phyloP scores from a whole-genome alignment of 1,140 invertebrate genomes.

The Papilio helenus region DNA sequence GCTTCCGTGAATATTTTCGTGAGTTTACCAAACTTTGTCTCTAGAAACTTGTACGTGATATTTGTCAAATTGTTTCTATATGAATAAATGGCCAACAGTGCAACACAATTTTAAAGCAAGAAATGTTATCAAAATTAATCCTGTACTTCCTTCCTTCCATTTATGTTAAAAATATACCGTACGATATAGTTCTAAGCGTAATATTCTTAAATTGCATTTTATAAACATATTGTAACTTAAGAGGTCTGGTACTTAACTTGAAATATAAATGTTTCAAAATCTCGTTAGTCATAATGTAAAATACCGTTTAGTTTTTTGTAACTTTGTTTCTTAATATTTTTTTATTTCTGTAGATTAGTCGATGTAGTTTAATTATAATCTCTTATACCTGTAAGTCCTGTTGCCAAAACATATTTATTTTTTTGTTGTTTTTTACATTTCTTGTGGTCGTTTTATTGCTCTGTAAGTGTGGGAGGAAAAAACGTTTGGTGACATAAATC shows the following conservation, averaged over 20 bases:
- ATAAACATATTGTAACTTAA: slow-evolving; percentile 9
- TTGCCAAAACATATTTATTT: neutral
- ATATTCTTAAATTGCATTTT: neutral
- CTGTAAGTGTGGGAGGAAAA: neutral
- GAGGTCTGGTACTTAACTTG: slow-evolving; percentile 17
- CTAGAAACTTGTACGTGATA: too few species aligned
- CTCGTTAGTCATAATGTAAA: neutral
- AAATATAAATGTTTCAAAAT: slow-evolving; percentile 2
- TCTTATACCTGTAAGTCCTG: neutral
- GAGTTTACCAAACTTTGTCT: too few species aligned
- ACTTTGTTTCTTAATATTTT: neutral
- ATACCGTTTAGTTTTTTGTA: neutral
- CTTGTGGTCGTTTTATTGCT: neutral
- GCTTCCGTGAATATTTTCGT: neutral
- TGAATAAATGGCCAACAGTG: too few species aligned
- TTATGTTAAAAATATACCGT: neutral
- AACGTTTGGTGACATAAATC: neutral
- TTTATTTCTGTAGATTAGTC: neutral
- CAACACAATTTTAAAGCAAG: too few species aligned
- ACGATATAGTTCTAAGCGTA: neutral
- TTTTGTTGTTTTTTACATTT: neutral
- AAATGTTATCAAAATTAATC: neutral
- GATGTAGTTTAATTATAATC: neutral
- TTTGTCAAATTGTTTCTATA: too few species aligned
- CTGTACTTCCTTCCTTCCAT: neutral